Evolutionary conservation across 2,113 vertebrate genomes (phyloP).

Genomic region (Pterocles gutturalis): DNA sequence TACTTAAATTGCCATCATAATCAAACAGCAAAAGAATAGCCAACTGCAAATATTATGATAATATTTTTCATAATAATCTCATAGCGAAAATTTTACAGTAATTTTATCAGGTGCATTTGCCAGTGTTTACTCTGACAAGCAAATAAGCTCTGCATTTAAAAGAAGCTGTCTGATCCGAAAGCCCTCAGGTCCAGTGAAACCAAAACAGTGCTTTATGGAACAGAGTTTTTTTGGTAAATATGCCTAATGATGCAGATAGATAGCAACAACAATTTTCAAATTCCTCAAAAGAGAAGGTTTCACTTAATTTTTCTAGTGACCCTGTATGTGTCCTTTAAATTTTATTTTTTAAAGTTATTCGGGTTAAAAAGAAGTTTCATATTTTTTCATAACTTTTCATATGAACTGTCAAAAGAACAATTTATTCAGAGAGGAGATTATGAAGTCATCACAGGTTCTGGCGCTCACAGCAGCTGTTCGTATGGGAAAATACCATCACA

Average conservation of each 20-base stretch:
- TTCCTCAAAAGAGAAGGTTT: background rate
- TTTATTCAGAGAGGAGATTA: background rate
- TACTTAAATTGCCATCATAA: background rate
- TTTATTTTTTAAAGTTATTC: background rate
- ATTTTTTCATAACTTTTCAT: background rate
- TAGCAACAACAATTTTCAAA: background rate
- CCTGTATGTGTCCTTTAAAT: background rate
- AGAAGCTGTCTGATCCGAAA: background rate
- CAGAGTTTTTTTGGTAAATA: background rate
- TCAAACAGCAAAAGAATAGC: background rate
- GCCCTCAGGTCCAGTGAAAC: background rate
- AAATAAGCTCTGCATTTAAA: background rate
- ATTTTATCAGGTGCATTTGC: background rate
- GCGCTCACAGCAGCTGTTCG: background rate
- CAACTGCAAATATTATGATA: background rate
- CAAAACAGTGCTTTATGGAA: background rate
- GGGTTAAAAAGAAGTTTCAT: background rate
- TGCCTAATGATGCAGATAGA: background rate
- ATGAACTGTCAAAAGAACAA: background rate
- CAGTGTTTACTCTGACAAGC: background rate
- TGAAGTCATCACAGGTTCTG: background rate
- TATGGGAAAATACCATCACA: background rate
- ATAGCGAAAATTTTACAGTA: too few species aligned
- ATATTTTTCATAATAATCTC: background rate
- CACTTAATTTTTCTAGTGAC: background rate